These are phyloP conservation scores for Syncerus caffer DNA, from an alignment of 2,797 vertebrate species.

Conservation along the genomic window DNA sequence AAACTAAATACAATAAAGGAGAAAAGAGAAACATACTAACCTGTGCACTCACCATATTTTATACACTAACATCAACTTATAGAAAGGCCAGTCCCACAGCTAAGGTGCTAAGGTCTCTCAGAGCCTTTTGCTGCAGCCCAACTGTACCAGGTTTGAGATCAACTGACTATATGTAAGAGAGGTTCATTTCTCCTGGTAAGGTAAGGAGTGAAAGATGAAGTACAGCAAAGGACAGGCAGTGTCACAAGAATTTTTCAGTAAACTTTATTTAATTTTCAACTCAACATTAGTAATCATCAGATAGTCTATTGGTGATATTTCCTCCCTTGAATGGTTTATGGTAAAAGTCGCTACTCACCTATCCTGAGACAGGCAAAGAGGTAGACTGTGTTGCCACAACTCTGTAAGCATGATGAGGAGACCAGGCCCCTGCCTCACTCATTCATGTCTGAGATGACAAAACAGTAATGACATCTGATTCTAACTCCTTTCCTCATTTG, in stretches of 20 bases:
- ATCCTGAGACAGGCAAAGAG: background rate
- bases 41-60: background rate
- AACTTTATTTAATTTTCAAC: background rate
- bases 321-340: background rate
- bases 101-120: background rate
- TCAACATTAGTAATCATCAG: background rate
- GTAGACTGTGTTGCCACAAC: background rate
- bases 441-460: background rate
- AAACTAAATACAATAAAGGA: background rate
- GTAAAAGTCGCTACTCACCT: background rate
- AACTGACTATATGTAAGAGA: background rate
- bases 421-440: background rate
- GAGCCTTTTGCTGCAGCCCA: background rate
- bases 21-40: background rate
- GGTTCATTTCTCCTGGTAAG: background rate
- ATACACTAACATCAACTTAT: background rate
- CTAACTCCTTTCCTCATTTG: background rate
- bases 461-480: too few species aligned
- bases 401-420: background rate
- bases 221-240: background rate
- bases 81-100: background rate
- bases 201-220: background rate
- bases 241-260: background rate
- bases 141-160: background rate
- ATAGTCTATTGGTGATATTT: background rate